Evolutionary conservation across 2,888 invertebrate species (phyloP), one percentile per base, ranked within the genome.

Genomic region (Chymomyza procnemis): DNA sequence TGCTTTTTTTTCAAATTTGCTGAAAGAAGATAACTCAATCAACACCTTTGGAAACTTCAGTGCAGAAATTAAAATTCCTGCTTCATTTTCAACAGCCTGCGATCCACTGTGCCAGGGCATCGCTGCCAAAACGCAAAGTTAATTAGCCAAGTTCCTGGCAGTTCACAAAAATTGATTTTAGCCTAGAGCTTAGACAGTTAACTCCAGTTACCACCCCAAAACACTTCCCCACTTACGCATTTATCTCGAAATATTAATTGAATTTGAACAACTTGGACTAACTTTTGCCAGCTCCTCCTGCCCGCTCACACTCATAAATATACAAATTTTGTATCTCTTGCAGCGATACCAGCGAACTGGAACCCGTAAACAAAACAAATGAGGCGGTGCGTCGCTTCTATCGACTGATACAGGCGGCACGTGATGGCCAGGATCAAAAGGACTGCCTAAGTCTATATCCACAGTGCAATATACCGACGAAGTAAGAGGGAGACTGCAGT

Each of bases 371-470:
- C 2, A 89, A 91, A 64, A 74, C 83, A 72, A 96, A 95, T 90
- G 92, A 93, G 75, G 94, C 94, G 67, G 95, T 96, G 19, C 90
- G 95, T 26, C 92, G 94, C 67, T 96, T 96, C 91, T 95, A 95
- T 91, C 93, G 93, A 84, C 95, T 96, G 84, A 94, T 96, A 4
- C 95, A 94, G 88, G 95, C 96, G 0, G 96, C 96, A 0, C 93
- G 96, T 79, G 94, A 96, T 81, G 96, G 96, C 0, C 96, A 96
- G 89, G 96, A 96, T 77, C 94, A 94, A 79, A 94, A 94, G 75
- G 95, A 96, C 87, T 97, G 96, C 80, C 80, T 93, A 1, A 88
- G 92, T 71, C 88, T 94, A 1, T 96, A 95, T 90, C 93, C 95
- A 1, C 90, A 93, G 64, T 96, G 96, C 90, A 92, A 92, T 63